Evolutionary conservation across 2,797 vertebrate genomes (phyloP).

Genomic region (Hemitrygon akajei): DNA sequence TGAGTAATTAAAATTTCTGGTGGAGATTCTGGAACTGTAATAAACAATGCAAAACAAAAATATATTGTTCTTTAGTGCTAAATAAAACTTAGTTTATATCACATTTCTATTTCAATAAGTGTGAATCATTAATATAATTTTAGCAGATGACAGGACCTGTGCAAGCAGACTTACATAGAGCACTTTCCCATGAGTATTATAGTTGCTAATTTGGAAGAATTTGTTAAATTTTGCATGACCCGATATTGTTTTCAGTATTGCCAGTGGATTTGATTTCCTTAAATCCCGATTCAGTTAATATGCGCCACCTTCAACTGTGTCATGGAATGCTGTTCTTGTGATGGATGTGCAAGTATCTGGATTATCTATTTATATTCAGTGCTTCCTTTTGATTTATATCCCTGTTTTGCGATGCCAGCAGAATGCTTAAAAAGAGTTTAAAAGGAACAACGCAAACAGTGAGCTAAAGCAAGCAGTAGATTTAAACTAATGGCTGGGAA

Average conservation of each 20-base stretch:
- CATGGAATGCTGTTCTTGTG: background rate
- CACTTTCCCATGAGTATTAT: background rate
- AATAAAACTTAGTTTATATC: background rate
- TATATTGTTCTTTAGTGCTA: background rate
- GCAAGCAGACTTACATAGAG: background rate
- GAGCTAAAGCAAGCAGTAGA: too few relatives aligned
- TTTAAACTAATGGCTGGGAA: too few relatives aligned
- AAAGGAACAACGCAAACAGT: too few relatives aligned
- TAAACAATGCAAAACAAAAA: background rate
- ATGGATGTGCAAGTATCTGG: background rate
- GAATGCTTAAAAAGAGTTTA: background rate
- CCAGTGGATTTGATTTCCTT: background rate
- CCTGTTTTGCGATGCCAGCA: background rate
- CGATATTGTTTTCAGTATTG: background rate
- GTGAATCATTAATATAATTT: background rate
- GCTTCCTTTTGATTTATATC: background rate
- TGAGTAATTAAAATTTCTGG: background rate
- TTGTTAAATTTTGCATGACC: background rate
- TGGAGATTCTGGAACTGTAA: background rate
- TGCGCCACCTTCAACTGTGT: background rate
- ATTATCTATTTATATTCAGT: background rate
- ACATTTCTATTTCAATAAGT: background rate
- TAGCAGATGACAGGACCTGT: background rate
- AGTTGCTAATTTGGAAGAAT: background rate
- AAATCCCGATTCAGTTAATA: background rate